Conservation (phyloP, 2,888 invertebrate genomes). For the Neoitamus cyanurus region DNA sequence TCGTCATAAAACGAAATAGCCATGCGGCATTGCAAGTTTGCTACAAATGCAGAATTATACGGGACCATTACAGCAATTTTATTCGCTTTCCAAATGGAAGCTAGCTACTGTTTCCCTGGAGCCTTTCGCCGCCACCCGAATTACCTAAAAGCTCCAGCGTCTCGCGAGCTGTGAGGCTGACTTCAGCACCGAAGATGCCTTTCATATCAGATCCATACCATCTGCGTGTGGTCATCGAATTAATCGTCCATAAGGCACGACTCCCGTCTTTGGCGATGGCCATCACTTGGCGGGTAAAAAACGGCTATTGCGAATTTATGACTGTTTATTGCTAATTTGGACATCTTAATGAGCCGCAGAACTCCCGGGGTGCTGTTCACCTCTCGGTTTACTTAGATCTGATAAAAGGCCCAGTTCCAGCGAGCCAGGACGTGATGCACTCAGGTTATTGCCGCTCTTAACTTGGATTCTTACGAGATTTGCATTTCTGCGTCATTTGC, state of each 20-base stretch:
- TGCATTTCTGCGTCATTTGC: not conserved
- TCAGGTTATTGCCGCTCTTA: not conserved
- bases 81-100: not conserved
- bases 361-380: conserved; percentile 3
- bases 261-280: conserved; percentile 18
- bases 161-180: no score
- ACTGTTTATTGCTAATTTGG: conserved; percentile 32
- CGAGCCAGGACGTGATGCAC: not conserved
- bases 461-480: conserved; percentile 4
- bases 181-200: not conserved
- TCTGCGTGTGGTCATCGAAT: conserved; percentile 15
- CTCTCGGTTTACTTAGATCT: conserved; percentile 26
- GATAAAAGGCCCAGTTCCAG: conserved; percentile 19
- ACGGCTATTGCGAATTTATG: conserved; percentile 36
- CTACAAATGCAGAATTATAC: not conserved
- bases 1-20: not conserved
- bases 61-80: not conserved
- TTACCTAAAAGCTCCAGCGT: not conserved
- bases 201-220: not conserved
- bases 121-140: not conserved
- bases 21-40: not conserved
- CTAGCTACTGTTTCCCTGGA: conserved; percentile 4
- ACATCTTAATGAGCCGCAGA: conserved; percentile 37
- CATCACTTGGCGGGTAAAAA: conserved; percentile 21
- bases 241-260: conserved; percentile 23